Evolutionary conservation across 1,140 invertebrate genomes (phyloP).

Genomic region (Drosophila biarmipes): DNA sequence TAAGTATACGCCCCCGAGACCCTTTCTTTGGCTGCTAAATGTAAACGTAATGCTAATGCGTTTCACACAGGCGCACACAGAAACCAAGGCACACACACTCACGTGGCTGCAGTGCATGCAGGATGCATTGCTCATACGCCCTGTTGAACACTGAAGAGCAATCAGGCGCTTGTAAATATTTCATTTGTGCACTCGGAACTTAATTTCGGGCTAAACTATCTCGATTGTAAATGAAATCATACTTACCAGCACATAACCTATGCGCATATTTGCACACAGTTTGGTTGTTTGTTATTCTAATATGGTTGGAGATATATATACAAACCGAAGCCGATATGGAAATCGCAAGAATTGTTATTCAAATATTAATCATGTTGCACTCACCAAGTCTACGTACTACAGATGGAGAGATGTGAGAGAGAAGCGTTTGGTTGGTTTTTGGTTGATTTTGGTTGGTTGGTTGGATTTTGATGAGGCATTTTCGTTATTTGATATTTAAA

Average conservation of each 20-base stretch:
- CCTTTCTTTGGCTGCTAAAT: constrained; percentile 43
- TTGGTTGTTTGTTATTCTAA: not conserved
- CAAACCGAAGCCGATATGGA: constrained; percentile 23
- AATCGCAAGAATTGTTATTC: constrained; percentile 30
- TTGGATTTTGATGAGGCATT: constrained; percentile 69
- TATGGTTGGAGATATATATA: constrained; percentile 18
- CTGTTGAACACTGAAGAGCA: constrained; percentile 37
- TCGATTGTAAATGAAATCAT: constrained; percentile 61
- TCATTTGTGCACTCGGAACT: constrained; percentile 60
- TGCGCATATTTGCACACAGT: constrained; percentile 7
- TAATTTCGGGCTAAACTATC: constrained; percentile 64
- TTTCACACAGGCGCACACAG: constrained; percentile 19
- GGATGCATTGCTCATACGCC: constrained; percentile 49
- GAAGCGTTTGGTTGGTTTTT: constrained; percentile 67
- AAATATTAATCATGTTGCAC: constrained; percentile 50
- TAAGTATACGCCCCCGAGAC: constrained; percentile 62
- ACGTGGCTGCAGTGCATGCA: not conserved
- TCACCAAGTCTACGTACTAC: constrained; percentile 82
- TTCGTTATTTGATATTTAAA: constrained; percentile 35
- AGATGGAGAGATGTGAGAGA: constrained; percentile 69
- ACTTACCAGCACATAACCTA: constrained; percentile 47
- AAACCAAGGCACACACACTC: constrained; percentile 9
- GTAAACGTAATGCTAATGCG: constrained; percentile 69
- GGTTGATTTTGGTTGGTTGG: constrained; percentile 49
- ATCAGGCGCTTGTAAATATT: constrained; percentile 46